Evolutionary conservation across 2,888 invertebrate genomes (phyloP), one percentile per base, ranked within the genome.

Genomic region (Halictus quadricinctus): DNA sequence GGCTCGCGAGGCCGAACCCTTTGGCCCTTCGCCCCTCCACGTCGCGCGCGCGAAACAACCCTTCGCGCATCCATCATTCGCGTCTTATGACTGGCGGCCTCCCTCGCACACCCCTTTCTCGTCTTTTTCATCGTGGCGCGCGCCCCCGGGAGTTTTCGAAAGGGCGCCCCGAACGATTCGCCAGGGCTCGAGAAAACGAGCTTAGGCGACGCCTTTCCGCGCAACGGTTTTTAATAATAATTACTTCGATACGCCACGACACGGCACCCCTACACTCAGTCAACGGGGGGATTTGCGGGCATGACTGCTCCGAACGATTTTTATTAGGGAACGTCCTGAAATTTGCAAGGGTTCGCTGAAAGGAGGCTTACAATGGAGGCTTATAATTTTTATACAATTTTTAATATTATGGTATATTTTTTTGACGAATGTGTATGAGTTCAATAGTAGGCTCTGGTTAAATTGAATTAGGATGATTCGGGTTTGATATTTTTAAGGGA

Each of bases 1-100:
- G 92, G 92, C 75, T 77, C 18, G 36, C 76, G 18, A 13, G 48
- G 41, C 21, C 29, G 25, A 93, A 93, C 94, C 92, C 92, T 92
- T 93, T 93, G 89, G 85, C 88, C 84, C 87, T 88, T 79, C 80
- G 81, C 76, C 80, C 78, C 76, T 89, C 88, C 87, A 78, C 88
- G 3, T 86, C 81, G 82, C 80, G 81, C 43, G n/a, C 83, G 73
- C 77, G 74, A 82, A 85, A 87, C 93, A 94, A 94, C 94, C 94
- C 93, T 93, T 93, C 93, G 91, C 85, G 91, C 93, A 94, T 94
- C 92, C 92, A 94, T 94, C 94, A 93, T 93, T 54, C 92, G 91
- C 91, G 88, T 92, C 90, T 93, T 90, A 87, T 89, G 91, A 92
- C 90, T 80, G 86, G 86, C n/a, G 54, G 83, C 91, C 93, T 93